Base-by-base conservation (phyloP, 2,888 invertebrate genomes). In the Synergus itoensis region DNA sequence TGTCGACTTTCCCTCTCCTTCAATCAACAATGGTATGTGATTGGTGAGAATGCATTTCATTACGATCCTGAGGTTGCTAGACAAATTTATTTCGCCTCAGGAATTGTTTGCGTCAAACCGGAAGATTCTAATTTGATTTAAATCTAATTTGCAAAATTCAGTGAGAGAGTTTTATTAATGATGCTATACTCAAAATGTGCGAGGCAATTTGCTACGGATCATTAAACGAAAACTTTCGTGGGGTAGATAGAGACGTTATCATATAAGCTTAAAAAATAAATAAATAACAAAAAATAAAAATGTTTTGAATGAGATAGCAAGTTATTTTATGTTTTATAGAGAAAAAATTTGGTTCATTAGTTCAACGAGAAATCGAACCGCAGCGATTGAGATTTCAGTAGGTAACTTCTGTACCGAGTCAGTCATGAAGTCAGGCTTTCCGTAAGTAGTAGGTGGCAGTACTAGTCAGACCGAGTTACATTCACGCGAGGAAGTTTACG, bases 371-470 rank as follows among this genome's bases (percentile, higher is more conserved):
- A 41, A 41, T 11, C 9, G n/a, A n/a, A 41, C 40, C n/a, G 9
- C 2, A 64, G 1, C 41, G 40, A 5, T 73, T 21, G 48, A 14
- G 16, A 16, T 65, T 82, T 82, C 84, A 87, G 90, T 88, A 91
- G 91, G 84, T 85, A 87, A 88, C 90, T 85, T 87, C 87, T 82
- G 84, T 91, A 90, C 89, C 91, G 89, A 84, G 88, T 80, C 88
- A 84, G 88, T 83, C 85, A 40, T 45, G 28, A 65, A 65, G 73
- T 69, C 69, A 48, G 45, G 79, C 81, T 73, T 73, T 73, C 28
- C 0, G 12, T 53, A 57, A 89, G 87, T 88, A 89, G 89, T 91
- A 90, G 91, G 86, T 88, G 90, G 88, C 90, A 86, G 90, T 91
- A 91, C 85, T 82, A 87, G 88, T 88, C 90, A 85, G 89, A 85